A percentile compares a stretch with the other conserved stretches of the same genome.
phyloP scores from a whole-genome alignment of 2,888 invertebrate genomes.

The Norana najaformis region DNA sequence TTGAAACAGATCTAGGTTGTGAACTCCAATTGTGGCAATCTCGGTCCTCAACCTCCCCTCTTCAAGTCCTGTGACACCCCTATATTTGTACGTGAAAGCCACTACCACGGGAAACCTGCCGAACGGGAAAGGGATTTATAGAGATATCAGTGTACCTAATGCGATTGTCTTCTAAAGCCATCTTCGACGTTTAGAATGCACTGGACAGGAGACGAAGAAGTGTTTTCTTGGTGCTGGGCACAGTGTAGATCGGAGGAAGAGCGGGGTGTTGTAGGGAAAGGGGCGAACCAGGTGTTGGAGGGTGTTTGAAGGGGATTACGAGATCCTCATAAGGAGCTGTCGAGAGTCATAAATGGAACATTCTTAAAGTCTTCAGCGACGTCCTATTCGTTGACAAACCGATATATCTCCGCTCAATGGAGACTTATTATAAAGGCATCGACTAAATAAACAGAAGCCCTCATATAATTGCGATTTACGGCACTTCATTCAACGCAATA shows the following conservation, averaged over 20 bases:
- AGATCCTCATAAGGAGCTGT: background rate
- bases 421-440: background rate
- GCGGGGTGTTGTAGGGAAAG: background rate
- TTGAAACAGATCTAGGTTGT: too few species aligned
- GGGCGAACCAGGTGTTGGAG: background rate
- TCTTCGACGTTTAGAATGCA: background rate
- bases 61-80: too few species aligned
- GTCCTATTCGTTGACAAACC: background rate
- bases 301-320: background rate
- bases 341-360: background rate
- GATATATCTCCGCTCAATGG: background rate
- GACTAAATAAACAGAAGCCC: background rate
- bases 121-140: too few species aligned
- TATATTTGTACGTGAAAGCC: background rate
- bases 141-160: background rate
- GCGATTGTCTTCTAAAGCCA: background rate
- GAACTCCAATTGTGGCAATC: too few species aligned
- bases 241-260: background rate
- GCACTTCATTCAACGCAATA: background rate
- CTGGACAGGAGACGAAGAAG: background rate
- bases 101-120: too few species aligned
- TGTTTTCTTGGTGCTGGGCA: background rate
- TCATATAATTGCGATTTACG: constrained; percentile 1
- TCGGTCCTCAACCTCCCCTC: too few species aligned
- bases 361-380: background rate